Conservation (phyloP, 2,888 invertebrate genomes). For the Lasioglossum pauxillum region DNA sequence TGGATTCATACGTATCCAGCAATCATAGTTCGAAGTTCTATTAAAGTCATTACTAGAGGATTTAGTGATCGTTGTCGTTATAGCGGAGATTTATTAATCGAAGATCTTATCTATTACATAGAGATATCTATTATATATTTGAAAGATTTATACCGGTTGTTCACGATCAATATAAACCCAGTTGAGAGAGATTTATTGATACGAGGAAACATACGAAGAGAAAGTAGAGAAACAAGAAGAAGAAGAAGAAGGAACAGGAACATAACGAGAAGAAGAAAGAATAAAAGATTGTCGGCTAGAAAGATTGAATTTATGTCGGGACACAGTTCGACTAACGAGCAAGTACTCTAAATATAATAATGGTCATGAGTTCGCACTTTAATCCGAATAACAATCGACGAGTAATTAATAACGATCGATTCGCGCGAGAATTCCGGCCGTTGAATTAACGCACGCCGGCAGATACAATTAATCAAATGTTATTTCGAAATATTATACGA, state of each 20-base stretch:
- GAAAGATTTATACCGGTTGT: slow-evolving; percentile 55
- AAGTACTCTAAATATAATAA: slow-evolving; percentile 43
- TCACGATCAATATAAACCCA: slow-evolving; percentile 32
- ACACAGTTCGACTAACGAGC: slow-evolving; percentile 46
- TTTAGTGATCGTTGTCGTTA: slow-evolving; percentile 65
- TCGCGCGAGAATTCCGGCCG: slow-evolving; percentile 50
- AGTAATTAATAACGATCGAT: slow-evolving; percentile 65
- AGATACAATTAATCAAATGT: slow-evolving; percentile 59
- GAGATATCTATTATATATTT: slow-evolving; percentile 50
- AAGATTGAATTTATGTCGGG: slow-evolving; percentile 25
- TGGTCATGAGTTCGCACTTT: slow-evolving; percentile 59
- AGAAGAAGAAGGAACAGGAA: neutral
- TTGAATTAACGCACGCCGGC: slow-evolving; percentile 54
- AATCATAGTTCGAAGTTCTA: slow-evolving; percentile 57
- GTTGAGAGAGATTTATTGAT: slow-evolving; percentile 39
- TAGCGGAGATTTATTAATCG: slow-evolving; percentile 62
- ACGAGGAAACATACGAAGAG: neutral
- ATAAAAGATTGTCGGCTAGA: neutral
- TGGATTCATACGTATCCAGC: neutral
- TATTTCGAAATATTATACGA: slow-evolving; percentile 56
- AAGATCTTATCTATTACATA: slow-evolving; percentile 52
- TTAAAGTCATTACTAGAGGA: slow-evolving; percentile 62
- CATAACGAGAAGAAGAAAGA: neutral
- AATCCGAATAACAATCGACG: slow-evolving; percentile 52
- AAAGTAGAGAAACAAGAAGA: too few relatives aligned